A percentile compares a stretch with the other conserved stretches of the same genome.
Evolutionary conservation across 2,888 invertebrate species (phyloP).

Genomic region (Minunthozetes semirufus): DNA sequence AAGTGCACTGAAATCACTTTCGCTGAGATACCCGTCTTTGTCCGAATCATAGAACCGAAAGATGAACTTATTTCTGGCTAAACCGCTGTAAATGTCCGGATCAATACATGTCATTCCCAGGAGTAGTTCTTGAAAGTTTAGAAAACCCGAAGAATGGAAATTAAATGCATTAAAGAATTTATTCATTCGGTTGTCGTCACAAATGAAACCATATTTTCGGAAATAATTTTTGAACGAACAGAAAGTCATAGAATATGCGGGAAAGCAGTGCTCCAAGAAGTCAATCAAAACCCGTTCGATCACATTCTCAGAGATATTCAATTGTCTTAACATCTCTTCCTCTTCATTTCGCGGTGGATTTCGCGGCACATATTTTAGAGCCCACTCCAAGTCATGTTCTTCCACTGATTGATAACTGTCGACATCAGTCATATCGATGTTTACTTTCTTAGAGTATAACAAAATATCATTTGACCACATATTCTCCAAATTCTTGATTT

Average conservation of each 20-base stretch:
- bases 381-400: neutral
- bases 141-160: conserved; percentile 18
- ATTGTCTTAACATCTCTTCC: conserved; percentile 31
- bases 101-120: conserved; percentile 55
- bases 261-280: conserved; percentile 37
- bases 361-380: conserved; percentile 19
- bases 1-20: neutral
- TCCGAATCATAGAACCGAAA: conserved; percentile 55
- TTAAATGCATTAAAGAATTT: conserved; percentile 34
- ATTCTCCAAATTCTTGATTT: no score
- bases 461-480: no score
- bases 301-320: conserved; percentile 20
- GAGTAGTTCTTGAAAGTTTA: conserved; percentile 52
- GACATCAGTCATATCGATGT: no score
- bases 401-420: no score
- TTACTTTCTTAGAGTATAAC: no score
- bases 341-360: conserved; percentile 30
- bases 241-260: conserved; percentile 31
- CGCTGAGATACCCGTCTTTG: conserved; percentile 44
- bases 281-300: conserved; percentile 26
- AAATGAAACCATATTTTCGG: conserved; percentile 6
- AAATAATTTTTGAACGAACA: conserved; percentile 36
- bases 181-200: conserved; percentile 18
- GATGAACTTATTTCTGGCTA: conserved; percentile 63
- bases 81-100: conserved; percentile 55